These are phyloP conservation scores for Alitta virens DNA, from an alignment of 2,888 invertebrate species.

Conservation along the genomic window DNA sequence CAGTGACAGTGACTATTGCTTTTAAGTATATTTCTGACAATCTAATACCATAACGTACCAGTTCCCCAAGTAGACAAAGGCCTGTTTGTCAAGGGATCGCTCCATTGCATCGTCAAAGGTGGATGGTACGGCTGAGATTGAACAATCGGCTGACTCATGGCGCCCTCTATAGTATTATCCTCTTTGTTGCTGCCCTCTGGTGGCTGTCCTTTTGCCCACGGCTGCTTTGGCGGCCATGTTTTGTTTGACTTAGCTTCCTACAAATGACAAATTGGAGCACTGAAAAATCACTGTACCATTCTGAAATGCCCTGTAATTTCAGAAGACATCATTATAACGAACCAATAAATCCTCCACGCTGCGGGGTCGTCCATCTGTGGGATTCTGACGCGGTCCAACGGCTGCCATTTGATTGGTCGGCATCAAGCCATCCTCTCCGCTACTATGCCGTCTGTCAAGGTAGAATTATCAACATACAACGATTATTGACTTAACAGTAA, in stretches of 20 bases:
- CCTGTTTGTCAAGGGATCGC: constrained; percentile 43
- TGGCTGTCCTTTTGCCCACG: constrained; percentile 24
- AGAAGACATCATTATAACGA: not conserved
- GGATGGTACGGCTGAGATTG: constrained; percentile 30
- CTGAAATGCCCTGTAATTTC: too few species aligned
- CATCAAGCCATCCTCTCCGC: constrained; percentile 9
- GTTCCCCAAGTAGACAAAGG: constrained; percentile 13
- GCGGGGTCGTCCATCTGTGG: constrained; percentile 11
- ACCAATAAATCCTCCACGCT: constrained; percentile 22
- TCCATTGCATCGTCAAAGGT: constrained; percentile 48
- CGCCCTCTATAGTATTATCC: not conserved
- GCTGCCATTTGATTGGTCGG: not conserved
- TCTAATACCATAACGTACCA: too few species aligned
- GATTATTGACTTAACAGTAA: too few species aligned
- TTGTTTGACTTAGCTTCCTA: constrained; percentile 22
- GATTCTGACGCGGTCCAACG: not conserved
- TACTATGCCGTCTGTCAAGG: constrained; percentile 15
- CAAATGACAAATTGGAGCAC: not conserved
- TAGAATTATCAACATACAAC: not conserved
- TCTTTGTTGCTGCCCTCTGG: not conserved
- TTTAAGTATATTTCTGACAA: too few species aligned
- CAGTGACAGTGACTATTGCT: too few species aligned
- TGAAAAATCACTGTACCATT: too few species aligned
- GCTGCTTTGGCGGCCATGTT: constrained; percentile 29
- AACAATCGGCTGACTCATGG: not conserved